phyloP scores from a whole-genome alignment of 2,888 invertebrate species.

The Rhagonycha fulva region DNA sequence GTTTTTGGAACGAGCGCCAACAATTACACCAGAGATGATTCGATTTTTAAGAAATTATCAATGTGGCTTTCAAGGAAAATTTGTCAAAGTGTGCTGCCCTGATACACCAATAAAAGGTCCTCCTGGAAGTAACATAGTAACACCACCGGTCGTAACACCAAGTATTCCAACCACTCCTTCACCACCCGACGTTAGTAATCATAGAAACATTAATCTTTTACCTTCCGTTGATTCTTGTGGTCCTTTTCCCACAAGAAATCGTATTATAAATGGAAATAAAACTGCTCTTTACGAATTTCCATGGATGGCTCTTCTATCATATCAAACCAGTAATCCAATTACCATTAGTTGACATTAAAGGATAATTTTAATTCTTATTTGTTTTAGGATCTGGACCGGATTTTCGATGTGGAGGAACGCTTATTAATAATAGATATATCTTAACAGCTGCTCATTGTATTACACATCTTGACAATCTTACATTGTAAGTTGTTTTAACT shows the following conservation, averaged over 20 bases:
- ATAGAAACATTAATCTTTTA: slow-evolving; percentile 49
- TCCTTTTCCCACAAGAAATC: slow-evolving; percentile 48
- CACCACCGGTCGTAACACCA: neutral
- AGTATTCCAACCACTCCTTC: slow-evolving; percentile 1
- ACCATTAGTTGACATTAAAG: neutral
- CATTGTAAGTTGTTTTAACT: slow-evolving; percentile 43
- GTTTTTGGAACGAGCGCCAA: slow-evolving; percentile 7
- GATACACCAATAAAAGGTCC: slow-evolving; percentile 16
- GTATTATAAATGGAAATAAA: slow-evolving; percentile 59
- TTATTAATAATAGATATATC: slow-evolving; percentile 61
- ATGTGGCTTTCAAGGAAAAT: slow-evolving; percentile 53
- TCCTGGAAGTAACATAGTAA: neutral
- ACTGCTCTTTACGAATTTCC: slow-evolving; percentile 70
- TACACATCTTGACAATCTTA: slow-evolving; percentile 39
- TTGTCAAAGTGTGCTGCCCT: slow-evolving; percentile 59
- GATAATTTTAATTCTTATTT: neutral
- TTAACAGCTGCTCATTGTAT: slow-evolving; percentile 66
- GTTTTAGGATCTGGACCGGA: slow-evolving; percentile 1
- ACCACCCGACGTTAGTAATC: slow-evolving; percentile 47
- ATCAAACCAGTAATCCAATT: slow-evolving; percentile 43
- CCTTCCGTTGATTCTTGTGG: slow-evolving; percentile 59
- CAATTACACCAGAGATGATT: neutral
- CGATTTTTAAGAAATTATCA: slow-evolving; percentile 26
- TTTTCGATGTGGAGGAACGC: slow-evolving; percentile 57
- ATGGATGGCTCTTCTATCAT: slow-evolving; percentile 77